Evolutionary conservation across 2,797 vertebrate genomes (phyloP).

Genomic region (Amphiprion clarkii): DNA sequence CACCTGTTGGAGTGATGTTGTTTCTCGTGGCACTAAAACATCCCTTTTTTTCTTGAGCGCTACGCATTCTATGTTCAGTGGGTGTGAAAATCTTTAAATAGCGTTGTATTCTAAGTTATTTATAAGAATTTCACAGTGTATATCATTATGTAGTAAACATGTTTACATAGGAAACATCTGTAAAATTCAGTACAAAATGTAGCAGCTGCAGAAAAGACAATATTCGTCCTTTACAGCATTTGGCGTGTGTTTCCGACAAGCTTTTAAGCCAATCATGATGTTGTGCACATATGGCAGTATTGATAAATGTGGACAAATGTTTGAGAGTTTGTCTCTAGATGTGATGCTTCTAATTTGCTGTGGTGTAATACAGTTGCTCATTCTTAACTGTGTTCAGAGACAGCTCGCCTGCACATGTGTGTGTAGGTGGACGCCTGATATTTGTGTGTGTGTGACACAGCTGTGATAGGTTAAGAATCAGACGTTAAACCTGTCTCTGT

Average conservation of each 20-base stretch:
- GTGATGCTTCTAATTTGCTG: slow-evolving; percentile 64
- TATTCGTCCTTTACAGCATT: slow-evolving; percentile 40
- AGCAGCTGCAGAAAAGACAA: slow-evolving; percentile 63
- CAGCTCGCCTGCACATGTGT: slow-evolving; percentile 19
- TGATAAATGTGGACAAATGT: slow-evolving; percentile 68
- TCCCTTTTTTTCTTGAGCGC: neutral
- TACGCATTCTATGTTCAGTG: neutral
- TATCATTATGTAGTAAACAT: slow-evolving; percentile 47
- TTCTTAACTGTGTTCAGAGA: slow-evolving; percentile 44
- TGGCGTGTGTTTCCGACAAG: slow-evolving; percentile 33
- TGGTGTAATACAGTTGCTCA: slow-evolving; percentile 69
- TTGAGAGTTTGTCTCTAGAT: slow-evolving; percentile 54
- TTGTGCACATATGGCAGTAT: slow-evolving; percentile 46
- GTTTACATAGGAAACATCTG: slow-evolving; percentile 69
- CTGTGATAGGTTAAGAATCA: slow-evolving; percentile 79
- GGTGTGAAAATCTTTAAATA: slow-evolving; percentile 14
- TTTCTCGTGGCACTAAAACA: slow-evolving; percentile 5
- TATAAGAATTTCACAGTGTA: slow-evolving; percentile 18
- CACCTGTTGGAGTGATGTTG: slow-evolving; percentile 50
- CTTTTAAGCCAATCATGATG: slow-evolving; percentile 44
- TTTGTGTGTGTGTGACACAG: slow-evolving; percentile 66
- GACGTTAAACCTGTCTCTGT: slow-evolving; percentile 77
- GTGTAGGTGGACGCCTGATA: slow-evolving; percentile 40
- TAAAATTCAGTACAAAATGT: slow-evolving; percentile 50
- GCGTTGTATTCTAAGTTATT: slow-evolving; percentile 34